Conservation (phyloP, 2,113 vertebrate genomes). For the Charina bottae region DNA sequence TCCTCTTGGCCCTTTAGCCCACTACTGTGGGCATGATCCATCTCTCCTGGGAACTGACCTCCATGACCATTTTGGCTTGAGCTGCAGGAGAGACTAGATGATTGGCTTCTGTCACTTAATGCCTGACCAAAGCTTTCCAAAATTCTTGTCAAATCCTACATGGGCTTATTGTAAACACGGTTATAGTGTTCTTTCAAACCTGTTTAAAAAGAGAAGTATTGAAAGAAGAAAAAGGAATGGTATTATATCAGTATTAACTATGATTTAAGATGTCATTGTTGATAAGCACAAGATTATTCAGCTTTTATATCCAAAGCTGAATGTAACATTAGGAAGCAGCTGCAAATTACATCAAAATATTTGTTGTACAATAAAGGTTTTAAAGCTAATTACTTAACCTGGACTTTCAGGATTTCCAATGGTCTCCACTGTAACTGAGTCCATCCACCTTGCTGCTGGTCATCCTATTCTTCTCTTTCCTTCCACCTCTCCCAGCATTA, state of each 20-base stretch:
- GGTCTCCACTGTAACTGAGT: background rate
- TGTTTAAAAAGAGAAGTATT: too few relatives aligned
- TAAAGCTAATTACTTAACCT: background rate
- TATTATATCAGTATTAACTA: background rate
- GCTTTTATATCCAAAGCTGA: background rate
- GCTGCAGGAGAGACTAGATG: too few relatives aligned
- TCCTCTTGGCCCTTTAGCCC: too few relatives aligned
- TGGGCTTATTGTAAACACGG: too few relatives aligned
- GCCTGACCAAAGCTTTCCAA: too few relatives aligned
- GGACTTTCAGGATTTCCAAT: background rate
- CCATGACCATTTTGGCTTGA: too few relatives aligned
- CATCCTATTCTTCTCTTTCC: background rate
- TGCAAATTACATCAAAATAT: background rate
- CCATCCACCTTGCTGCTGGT: background rate
- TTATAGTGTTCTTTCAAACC: too few relatives aligned
- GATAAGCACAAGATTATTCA: background rate
- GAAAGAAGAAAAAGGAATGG: background rate
- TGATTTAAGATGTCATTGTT: background rate
- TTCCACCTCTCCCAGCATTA: background rate
- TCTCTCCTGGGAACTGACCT: too few relatives aligned
- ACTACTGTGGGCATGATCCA: too few relatives aligned
- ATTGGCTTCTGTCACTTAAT: too few relatives aligned
- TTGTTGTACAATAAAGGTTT: background rate
- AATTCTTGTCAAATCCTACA: too few relatives aligned
- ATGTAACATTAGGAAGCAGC: background rate